phyloP scores from a whole-genome alignment of 1,140 invertebrate genomes.

The Venturia canescens region DNA sequence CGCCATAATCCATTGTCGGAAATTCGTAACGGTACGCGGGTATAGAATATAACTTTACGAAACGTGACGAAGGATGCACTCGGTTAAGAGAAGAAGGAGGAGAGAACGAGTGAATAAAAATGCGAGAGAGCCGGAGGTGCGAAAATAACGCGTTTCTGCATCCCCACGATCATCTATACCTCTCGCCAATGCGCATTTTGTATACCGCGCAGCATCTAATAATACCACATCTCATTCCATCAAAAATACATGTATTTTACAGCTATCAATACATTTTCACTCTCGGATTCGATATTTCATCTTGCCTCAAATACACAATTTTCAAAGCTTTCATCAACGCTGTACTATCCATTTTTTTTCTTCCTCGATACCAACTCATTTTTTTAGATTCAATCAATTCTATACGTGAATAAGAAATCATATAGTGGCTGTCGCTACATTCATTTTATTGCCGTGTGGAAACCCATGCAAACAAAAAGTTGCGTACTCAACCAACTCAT shows the following conservation, averaged over 20 bases:
- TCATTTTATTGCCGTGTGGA: no score
- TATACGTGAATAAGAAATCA: no score
- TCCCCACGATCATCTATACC: neutral
- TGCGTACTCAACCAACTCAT: no score
- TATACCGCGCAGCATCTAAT: neutral
- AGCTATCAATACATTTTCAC: no score
- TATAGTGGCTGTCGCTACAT: no score
- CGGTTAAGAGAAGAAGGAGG: neutral
- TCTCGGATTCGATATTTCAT: no score
- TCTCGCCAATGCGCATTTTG: neutral
- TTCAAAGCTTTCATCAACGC: no score
- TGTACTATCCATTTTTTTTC: no score
- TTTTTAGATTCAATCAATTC: no score
- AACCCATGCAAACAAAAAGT: no score
- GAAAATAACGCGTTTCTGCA: neutral
- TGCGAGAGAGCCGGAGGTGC: neutral
- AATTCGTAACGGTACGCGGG: slow-evolving; percentile 6
- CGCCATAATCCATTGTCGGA: slow-evolving; percentile 1
- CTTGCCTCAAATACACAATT: no score
- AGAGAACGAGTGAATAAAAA: neutral
- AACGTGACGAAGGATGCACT: slow-evolving; percentile 1
- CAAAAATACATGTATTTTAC: neutral
- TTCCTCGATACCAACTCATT: no score
- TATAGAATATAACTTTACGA: neutral
- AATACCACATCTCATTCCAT: neutral